A percentile compares a stretch with the other conserved stretches of the same genome.
These are phyloP conservation scores for Syncerus caffer DNA, from an alignment of 2,797 vertebrate genomes.

Conservation along the genomic window DNA sequence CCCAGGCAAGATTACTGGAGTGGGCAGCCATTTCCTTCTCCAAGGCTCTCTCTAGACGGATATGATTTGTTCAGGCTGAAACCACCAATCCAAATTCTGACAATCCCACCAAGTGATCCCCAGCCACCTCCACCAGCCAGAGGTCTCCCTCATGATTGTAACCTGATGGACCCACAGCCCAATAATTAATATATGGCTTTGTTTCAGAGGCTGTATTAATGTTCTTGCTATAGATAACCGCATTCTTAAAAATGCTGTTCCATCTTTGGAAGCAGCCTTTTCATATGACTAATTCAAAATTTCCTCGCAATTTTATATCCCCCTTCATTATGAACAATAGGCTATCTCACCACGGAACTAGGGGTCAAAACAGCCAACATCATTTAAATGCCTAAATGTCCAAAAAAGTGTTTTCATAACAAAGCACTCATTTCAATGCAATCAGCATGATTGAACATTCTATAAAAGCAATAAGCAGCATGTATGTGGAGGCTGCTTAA, in stretches of 20 bases:
- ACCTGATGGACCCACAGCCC: not conserved
- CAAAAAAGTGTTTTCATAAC: not conserved
- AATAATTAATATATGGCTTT: not conserved
- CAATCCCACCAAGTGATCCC: not conserved
- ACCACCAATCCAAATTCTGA: not conserved
- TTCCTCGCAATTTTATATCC: not conserved
- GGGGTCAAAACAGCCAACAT: not conserved
- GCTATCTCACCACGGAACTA: slow-evolving; percentile 22
- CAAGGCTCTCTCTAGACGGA: not conserved
- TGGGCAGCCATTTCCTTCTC: not conserved
- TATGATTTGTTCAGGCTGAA: not conserved
- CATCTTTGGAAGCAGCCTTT: slow-evolving; percentile 3
- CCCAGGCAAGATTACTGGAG: not conserved
- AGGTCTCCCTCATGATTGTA: not conserved
- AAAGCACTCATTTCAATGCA: slow-evolving; percentile 40
- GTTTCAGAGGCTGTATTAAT: not conserved
- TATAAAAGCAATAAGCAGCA: slow-evolving; percentile 8
- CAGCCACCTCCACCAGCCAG: not conserved
- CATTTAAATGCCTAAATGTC: slow-evolving; percentile 50
- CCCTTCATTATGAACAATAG: not conserved
- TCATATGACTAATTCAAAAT: not conserved
- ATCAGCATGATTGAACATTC: slow-evolving; percentile 9
- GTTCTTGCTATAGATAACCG: not conserved
- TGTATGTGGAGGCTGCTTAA: not conserved
- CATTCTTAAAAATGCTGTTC: not conserved